phyloP scores from a whole-genome alignment of 2,113 vertebrate genomes.

The Oenanthe oenanthe region DNA sequence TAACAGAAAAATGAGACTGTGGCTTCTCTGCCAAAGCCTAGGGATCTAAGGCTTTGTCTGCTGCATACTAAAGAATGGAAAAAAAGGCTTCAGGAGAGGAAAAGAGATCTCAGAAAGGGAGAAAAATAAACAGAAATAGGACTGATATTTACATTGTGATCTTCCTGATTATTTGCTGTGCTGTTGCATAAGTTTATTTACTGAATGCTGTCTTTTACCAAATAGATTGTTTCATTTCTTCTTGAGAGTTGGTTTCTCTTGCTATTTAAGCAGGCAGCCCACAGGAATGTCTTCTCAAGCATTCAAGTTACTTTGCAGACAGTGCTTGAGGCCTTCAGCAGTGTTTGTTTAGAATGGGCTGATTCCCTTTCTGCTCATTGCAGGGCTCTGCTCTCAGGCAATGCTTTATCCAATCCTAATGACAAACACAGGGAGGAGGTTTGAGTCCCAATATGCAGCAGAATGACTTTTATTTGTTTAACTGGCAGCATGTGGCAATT shows the following conservation, averaged over 20 bases:
- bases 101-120: neutral
- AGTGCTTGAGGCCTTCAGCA: neutral
- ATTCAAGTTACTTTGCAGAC: neutral
- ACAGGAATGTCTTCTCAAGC: neutral
- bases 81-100: neutral
- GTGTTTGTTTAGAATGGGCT: neutral
- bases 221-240: neutral
- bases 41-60: conserved; percentile 8
- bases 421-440: neutral
- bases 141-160: neutral
- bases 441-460: neutral
- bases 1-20: conserved; percentile 30
- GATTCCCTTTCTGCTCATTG: neutral
- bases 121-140: neutral
- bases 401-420: neutral
- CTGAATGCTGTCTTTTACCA: neutral
- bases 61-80: conserved; percentile 6
- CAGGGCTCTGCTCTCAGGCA: neutral
- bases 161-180: neutral
- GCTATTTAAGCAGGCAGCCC: neutral
- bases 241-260: conserved; percentile 9
- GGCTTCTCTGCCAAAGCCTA: neutral
- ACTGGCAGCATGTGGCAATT: neutral
- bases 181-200: neutral
- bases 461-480: neutral